Evolutionary conservation across 2,888 invertebrate species (phyloP), one percentile per base, ranked within the genome.

Genomic region (Pyrrhopygopsis socrates): DNA sequence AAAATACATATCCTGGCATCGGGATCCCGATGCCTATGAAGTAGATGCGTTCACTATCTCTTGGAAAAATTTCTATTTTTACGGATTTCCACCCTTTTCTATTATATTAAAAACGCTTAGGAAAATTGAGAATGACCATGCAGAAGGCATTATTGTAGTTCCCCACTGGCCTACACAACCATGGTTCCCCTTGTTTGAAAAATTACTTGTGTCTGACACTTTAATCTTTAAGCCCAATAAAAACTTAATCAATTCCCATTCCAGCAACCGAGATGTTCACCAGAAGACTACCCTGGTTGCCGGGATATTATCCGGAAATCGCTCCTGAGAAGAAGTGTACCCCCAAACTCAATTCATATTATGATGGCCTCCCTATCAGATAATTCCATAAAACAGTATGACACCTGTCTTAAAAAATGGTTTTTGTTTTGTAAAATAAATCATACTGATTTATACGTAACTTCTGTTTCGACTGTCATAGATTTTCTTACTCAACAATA

Each of bases 1-100:
- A 71, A 80, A 65, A 30, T 65, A 76, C 30, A 60, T 77, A n/a
- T 82, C 82, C 20, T 82, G 82, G 82, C 80, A 84, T 20, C 24
- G 41, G 24, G 76, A 77, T 27, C 76, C 80, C 65, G 76, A 75
- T 29, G 80, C 75, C 9, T 76, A 45, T 18, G 34, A 24, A 24
- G 22, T 58, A 30, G 58, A 74, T 27, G 58, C 74, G 22, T 74
- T 74, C 22, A 58, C 74, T 4, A 1, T 74, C 22, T 34, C 34
- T 27, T 60, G 74, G 58, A 38, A 38, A 6, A 8, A 30, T 30
- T 73, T 50, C 24, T 74, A 34, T 38, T 58, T 58, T 9, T 74
- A 74, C 24, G 24, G 74, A 2, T 74, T 74, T 74, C 74, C 74
- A 15, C 74, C 74, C 24, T 60, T 74, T n/a, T 13, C 74, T 27